These are phyloP conservation scores for Epistrophe eligans DNA, from an alignment of 2,888 invertebrate genomes.

Conservation along the genomic window DNA sequence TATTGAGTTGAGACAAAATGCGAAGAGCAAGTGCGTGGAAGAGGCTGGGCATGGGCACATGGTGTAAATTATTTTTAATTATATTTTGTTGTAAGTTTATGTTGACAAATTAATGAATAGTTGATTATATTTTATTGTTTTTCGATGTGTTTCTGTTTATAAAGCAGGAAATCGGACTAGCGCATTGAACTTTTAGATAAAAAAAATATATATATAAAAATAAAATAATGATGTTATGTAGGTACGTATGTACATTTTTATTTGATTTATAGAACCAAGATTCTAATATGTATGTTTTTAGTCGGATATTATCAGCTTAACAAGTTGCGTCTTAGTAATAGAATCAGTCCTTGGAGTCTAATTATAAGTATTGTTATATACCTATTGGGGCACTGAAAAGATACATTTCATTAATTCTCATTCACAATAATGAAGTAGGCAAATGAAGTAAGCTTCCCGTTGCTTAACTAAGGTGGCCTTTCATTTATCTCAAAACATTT, in stretches of 20 bases:
- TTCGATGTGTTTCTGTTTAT: background rate
- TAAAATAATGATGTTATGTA: background rate
- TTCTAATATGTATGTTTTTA: too few species aligned
- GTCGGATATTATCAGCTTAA: too few species aligned
- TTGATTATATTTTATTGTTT: background rate
- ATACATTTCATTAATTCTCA: too few species aligned
- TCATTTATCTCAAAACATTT: too few species aligned
- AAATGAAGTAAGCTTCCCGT: too few species aligned
- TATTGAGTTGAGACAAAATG: background rate
- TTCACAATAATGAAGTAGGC: too few species aligned
- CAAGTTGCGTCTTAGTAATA: too few species aligned
- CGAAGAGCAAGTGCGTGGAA: background rate
- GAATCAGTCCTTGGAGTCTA: too few species aligned
- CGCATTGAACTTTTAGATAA: slow-evolving; percentile 24
- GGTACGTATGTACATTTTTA: background rate
- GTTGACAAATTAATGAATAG: slow-evolving; percentile 1
- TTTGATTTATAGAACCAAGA: background rate
- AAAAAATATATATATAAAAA: background rate
- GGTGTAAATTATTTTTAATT: slow-evolving; percentile 19
- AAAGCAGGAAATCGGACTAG: background rate
- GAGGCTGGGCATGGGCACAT: slow-evolving; percentile 17
- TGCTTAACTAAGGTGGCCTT: too few species aligned
- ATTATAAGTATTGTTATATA: too few species aligned
- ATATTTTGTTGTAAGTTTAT: background rate
- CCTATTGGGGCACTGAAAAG: too few species aligned